These are phyloP conservation scores for Eupithecia inturbata DNA, from an alignment of 2,888 invertebrate genomes.

Conservation along the genomic window DNA sequence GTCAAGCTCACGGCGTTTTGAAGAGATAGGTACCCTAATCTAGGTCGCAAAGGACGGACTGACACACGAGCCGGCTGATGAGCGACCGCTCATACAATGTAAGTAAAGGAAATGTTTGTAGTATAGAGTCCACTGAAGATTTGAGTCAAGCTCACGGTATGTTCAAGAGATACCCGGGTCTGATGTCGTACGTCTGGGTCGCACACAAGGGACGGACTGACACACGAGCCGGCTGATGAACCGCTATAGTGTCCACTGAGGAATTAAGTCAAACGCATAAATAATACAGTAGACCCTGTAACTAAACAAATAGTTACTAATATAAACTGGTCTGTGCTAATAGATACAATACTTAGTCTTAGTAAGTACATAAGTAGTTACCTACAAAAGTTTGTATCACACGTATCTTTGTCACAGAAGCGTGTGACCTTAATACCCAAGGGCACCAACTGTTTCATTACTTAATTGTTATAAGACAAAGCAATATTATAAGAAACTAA, in stretches of 20 bases:
- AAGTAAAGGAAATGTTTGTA: slow-evolving; percentile 18
- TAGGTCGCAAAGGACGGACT: slow-evolving; percentile 58
- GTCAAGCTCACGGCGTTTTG: slow-evolving; percentile 57
- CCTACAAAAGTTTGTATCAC: too few relatives aligned
- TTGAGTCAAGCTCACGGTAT: slow-evolving; percentile 53
- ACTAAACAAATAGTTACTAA: too few relatives aligned
- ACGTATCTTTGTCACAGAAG: too few relatives aligned
- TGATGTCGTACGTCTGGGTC: slow-evolving; percentile 59
- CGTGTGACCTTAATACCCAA: too few relatives aligned
- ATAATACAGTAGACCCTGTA: too few relatives aligned
- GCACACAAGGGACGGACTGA: slow-evolving; percentile 52
- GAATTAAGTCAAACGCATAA: too few relatives aligned
- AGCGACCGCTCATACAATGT: slow-evolving; percentile 52
- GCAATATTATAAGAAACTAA: background rate
- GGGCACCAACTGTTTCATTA: background rate
- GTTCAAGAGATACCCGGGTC: slow-evolving; percentile 65
- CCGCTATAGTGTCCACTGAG: too few relatives aligned
- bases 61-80: slow-evolving; percentile 58
- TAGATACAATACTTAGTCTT: too few relatives aligned
- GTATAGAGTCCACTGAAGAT: slow-evolving; percentile 10
- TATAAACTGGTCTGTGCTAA: too few relatives aligned
- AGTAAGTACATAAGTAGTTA: too few relatives aligned
- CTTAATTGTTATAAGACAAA: background rate
- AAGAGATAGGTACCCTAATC: slow-evolving; percentile 64
- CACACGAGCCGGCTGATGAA: slow-evolving; percentile 61